Conservation (phyloP, 2,113 vertebrate genomes). For the Nicator chloris region DNA sequence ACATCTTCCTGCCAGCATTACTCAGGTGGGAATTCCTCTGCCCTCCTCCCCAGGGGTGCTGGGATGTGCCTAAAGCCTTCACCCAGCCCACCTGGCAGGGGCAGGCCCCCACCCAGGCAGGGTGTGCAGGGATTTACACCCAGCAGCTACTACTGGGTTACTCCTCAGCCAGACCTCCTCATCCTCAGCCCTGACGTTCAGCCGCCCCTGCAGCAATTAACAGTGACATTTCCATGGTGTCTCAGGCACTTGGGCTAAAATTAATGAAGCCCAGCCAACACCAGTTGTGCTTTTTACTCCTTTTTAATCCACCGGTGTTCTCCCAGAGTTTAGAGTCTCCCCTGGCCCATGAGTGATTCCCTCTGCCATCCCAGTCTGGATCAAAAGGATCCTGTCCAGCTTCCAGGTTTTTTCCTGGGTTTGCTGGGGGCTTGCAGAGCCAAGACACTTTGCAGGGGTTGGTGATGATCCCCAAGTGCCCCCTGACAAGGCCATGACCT, state of each 20-base stretch:
- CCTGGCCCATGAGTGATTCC: fast-evolving
- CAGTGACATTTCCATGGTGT: background rate
- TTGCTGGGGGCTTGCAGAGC: background rate
- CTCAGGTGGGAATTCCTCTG: background rate
- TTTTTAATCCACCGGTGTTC: background rate
- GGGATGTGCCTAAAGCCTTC: background rate
- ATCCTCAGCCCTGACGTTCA: background rate
- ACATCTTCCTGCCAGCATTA: background rate
- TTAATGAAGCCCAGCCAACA: background rate
- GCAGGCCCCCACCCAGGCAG: background rate
- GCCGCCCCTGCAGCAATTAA: background rate
- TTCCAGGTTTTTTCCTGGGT: background rate
- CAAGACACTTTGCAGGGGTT: background rate
- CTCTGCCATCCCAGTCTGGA: background rate
- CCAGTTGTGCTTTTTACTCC: background rate
- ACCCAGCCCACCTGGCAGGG: background rate
- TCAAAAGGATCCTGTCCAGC: background rate
- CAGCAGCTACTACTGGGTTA: background rate
- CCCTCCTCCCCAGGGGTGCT: background rate
- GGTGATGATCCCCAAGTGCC: background rate
- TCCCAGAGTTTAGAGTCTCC: background rate
- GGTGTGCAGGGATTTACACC: background rate
- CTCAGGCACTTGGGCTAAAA: background rate
- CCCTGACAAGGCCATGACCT: background rate
- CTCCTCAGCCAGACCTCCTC: background rate